Conservation (phyloP, 2,113 vertebrate genomes). For the Nesogale talazaci region DNA sequence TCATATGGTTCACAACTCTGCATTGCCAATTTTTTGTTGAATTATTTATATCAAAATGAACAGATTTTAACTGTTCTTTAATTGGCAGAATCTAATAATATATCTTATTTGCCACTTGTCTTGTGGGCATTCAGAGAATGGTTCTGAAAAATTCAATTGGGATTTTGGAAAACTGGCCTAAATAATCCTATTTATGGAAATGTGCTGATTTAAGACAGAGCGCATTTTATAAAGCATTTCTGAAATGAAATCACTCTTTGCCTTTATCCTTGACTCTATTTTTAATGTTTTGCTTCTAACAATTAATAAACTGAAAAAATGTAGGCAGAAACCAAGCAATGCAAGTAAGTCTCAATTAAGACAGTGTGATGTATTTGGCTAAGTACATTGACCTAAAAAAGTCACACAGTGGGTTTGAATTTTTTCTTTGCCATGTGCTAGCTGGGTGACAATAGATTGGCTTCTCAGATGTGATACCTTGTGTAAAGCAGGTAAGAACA, state of each 20-base stretch:
- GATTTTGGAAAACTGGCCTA: slow-evolving; percentile 61
- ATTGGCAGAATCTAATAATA: slow-evolving; percentile 74
- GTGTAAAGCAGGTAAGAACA: background rate
- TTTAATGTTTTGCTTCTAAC: slow-evolving; percentile 26
- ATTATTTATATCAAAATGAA: slow-evolving; percentile 77
- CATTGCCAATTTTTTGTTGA: slow-evolving; percentile 69
- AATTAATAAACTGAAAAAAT: background rate
- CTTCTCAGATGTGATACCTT: background rate
- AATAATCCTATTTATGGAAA: slow-evolving; percentile 63
- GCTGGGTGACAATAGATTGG: background rate
- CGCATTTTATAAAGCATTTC: slow-evolving; percentile 27
- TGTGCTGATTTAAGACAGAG: slow-evolving; percentile 47
- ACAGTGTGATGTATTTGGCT: background rate
- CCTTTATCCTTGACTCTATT: slow-evolving; percentile 9
- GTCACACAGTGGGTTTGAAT: background rate
- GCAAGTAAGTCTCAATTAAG: background rate
- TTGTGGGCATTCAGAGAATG: slow-evolving; percentile 53
- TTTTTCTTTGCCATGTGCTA: background rate
- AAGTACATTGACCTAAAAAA: background rate
- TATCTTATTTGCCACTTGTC: slow-evolving; percentile 11
- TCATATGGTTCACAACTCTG: slow-evolving; percentile 66
- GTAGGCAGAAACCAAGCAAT: background rate
- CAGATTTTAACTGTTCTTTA: slow-evolving; percentile 70
- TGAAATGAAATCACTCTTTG: background rate
- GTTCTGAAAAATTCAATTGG: slow-evolving; percentile 49